Percentiles rank a stretch among this genome's conserved stretches.
These are phyloP conservation scores for Heterodera filipjevi DNA, from an alignment of 2,888 invertebrate genomes.

Conservation along the genomic window DNA sequence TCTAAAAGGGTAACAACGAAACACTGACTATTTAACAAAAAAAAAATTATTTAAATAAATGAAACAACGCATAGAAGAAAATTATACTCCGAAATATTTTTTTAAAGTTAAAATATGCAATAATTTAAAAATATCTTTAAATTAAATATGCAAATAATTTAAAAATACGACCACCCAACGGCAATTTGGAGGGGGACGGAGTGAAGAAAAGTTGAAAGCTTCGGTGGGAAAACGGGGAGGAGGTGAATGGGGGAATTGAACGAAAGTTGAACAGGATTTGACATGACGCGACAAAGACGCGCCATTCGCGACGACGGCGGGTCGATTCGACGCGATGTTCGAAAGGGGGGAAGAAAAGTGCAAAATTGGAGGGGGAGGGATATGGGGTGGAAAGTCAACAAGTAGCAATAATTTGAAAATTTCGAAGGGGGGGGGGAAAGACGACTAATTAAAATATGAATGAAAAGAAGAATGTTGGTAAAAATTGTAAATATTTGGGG, in stretches of 20 bases:
- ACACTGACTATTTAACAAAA: too few species aligned
- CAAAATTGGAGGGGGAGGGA: background rate
- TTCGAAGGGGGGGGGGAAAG: background rate
- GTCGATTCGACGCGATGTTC: background rate
- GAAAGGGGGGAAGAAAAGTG: background rate
- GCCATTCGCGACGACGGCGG: background rate
- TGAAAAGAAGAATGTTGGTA: too few species aligned
- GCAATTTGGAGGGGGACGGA: background rate
- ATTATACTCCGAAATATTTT: too few species aligned
- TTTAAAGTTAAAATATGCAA: too few species aligned
- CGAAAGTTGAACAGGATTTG: background rate
- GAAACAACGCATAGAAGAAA: too few species aligned
- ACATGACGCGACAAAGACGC: background rate
- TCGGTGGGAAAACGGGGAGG: background rate
- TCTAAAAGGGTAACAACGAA: too few species aligned
- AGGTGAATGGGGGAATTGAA: background rate
- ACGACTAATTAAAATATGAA: background rate
- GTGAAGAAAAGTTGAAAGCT: background rate
- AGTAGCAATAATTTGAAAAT: background rate
- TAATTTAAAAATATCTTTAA: too few species aligned
- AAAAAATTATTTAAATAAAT: too few species aligned
- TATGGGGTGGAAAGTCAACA: background rate
- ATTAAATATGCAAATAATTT: too few species aligned
- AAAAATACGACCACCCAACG: background rate
- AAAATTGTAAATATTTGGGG: too few species aligned